Base-by-base conservation (phyloP, 2,797 vertebrate species). In the Lates japonicus region DNA sequence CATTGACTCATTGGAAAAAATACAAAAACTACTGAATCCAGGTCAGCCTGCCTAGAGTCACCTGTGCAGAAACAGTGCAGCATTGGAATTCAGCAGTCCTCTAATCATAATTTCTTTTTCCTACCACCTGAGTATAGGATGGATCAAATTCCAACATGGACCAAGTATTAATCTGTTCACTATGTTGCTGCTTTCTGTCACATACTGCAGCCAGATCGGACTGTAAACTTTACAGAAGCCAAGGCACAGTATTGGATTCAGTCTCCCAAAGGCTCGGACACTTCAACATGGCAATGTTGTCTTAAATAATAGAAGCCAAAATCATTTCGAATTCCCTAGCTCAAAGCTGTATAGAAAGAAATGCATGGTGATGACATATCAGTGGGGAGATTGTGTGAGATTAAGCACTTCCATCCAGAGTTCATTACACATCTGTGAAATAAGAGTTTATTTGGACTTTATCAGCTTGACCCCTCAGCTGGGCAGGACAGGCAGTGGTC, bases 171-270 rank as follows among this genome's bases (percentile, higher is more conserved):
- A 69, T 59, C 48, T 66, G 77, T 49, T 69, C 29, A 70, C 71
- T 69, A 84, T 8, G 31, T 60, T 76, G 78, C 72, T 76, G 42
- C 67, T 72, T 80, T 64, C 78, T 59, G 58, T 80, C 64, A 51
- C 51, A 61, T 48, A 71, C 80, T 72, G 54, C 62, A 89, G 78
- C 58, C 76, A 31, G 9, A 84, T 13, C 16, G 7, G 78, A 64
- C 80, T 73, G 77, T 76, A 85, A 74, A 82, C 64, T 82, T 76
- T 81, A 84, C 60, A 90, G 86, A 87, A 83, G 87, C 83, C 91
- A 95, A 95, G 94, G 94, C 95, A 95, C 95, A 81, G 80, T 83
- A 68, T 86, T 89, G 87, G 83, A 90, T 75, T 81, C 65, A 78
- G 74, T 72, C 80, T 90, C 55, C 60, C 59, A 78, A 87, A 89